These are phyloP conservation scores for Mamestra brassicae DNA, from an alignment of 2,888 invertebrate genomes.

Conservation along the genomic window DNA sequence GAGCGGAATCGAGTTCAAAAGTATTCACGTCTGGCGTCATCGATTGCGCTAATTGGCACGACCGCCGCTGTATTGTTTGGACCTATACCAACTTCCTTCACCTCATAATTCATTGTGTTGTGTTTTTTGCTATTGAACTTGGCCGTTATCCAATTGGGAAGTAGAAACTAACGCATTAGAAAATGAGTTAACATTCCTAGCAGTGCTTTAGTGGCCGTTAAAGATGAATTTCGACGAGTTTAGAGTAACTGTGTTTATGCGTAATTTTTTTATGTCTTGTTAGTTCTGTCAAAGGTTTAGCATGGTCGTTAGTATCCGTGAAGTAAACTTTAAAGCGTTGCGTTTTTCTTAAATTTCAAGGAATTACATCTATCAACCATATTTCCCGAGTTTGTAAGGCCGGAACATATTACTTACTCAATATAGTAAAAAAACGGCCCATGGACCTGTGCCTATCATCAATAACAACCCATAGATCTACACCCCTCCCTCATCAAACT, in stretches of 20 bases:
- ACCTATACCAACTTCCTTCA: conserved; percentile 66
- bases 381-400: conserved; percentile 1
- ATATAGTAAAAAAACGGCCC: neutral
- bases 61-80: conserved; percentile 59
- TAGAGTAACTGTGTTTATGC: neutral
- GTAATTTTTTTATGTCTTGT: conserved; percentile 1
- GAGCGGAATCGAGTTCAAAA: conserved; percentile 46
- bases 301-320: neutral
- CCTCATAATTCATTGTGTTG: conserved; percentile 62
- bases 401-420: neutral
- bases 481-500: neutral
- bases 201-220: conserved; percentile 28
- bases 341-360: neutral
- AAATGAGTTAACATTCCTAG: conserved; percentile 39
- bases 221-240: conserved; percentile 1
- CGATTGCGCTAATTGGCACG: conserved; percentile 62
- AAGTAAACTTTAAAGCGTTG: neutral
- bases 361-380: neutral
- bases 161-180: conserved; percentile 48
- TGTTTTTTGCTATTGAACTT: conserved; percentile 63
- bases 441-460: neutral
- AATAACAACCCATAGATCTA: neutral
- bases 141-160: conserved; percentile 58
- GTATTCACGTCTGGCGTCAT: conserved; percentile 43
- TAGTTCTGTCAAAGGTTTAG: neutral